Conservation (phyloP, 2,113 vertebrate genomes). For the Cettia cetti region DNA sequence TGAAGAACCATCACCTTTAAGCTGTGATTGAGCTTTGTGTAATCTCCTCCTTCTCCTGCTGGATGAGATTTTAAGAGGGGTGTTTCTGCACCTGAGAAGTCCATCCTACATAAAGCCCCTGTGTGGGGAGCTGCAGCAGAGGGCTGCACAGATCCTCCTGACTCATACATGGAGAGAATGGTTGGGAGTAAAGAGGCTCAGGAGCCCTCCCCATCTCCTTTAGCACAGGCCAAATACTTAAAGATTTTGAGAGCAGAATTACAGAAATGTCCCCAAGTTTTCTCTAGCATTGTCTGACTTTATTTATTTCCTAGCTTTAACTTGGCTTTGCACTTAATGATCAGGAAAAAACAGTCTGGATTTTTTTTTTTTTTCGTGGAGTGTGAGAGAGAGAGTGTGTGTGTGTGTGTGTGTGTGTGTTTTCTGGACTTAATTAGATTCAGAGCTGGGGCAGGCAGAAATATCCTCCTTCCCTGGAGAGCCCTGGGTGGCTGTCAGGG, state of each 20-base stretch:
- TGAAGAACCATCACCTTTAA: background rate
- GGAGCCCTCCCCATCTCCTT: background rate
- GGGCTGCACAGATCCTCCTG: background rate
- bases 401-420: background rate
- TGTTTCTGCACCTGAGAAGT: background rate
- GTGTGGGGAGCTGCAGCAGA: background rate
- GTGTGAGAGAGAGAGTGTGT: too few relatives aligned
- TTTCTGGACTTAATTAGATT: constrained; percentile 30
- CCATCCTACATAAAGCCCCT: background rate
- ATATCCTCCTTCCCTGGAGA: background rate
- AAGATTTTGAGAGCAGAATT: background rate
- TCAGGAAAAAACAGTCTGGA: background rate
- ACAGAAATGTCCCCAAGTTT: background rate
- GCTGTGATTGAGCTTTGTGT: background rate
- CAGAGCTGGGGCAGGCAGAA: constrained; percentile 18
- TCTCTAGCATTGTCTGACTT: background rate
- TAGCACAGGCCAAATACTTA: background rate
- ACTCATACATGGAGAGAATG: accelerated
- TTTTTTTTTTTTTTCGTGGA: background rate
- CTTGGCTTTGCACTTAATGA: background rate
- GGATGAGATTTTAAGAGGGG: background rate
- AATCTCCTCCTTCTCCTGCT: background rate
- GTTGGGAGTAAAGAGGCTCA: background rate
- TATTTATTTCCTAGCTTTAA: background rate
- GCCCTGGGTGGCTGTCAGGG: background rate